Evolutionary conservation across 2,113 vertebrate genomes (phyloP).

Genomic region (Salvator merianae): DNA sequence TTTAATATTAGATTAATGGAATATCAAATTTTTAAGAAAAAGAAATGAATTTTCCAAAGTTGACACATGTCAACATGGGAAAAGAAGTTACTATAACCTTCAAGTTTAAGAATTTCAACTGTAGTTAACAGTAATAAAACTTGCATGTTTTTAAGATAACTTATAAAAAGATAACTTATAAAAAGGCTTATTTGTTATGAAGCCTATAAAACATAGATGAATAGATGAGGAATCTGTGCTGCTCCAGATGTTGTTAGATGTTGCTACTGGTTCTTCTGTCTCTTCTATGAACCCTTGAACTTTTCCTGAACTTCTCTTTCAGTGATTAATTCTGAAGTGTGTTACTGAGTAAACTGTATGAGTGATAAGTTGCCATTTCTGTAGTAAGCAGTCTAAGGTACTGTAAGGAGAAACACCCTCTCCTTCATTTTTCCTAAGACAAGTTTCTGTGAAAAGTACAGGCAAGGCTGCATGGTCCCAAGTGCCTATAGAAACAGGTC

Average conservation of each 20-base stretch:
- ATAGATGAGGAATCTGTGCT: not conserved
- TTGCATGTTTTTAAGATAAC: not conserved
- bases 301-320: not conserved
- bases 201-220: not conserved
- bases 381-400: not conserved
- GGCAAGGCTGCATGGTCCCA: too few species aligned
- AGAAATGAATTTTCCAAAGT: too few species aligned
- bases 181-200: not conserved
- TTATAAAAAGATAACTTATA: too few species aligned
- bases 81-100: not conserved
- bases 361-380: not conserved
- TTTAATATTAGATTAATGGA: too few species aligned
- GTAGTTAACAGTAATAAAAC: not conserved
- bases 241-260: not conserved
- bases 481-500: too few species aligned
- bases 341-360: not conserved
- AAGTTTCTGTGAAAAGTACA: too few species aligned
- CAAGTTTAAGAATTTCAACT: not conserved
- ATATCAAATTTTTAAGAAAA: too few species aligned
- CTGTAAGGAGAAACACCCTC: too few species aligned
- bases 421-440: too few species aligned
- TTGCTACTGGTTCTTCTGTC: not conserved
- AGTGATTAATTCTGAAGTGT: not conserved
- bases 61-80: too few species aligned
- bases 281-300: not conserved